Evolutionary conservation across 2,113 vertebrate species (phyloP), one percentile per base, ranked within the genome.

Genomic region (Harpagus bidentatus): DNA sequence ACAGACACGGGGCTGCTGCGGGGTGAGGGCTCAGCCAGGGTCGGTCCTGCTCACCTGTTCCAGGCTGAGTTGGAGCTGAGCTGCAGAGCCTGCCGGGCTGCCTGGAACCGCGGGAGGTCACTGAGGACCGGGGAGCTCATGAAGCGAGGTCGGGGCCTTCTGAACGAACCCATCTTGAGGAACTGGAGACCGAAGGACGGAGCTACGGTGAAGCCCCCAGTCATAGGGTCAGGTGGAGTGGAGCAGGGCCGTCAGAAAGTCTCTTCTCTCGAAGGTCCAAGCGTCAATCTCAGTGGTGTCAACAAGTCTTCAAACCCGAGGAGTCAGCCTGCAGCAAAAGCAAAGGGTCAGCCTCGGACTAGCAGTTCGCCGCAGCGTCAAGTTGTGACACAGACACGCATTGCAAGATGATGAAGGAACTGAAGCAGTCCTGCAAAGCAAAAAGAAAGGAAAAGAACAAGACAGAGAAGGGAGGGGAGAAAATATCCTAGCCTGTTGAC

Each of bases 111-210:
- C 2, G 99, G 99, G 58, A 99, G 98, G 82, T 99, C 99, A 3
- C 99, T 99, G 92, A 99, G 98, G 29, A 99, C 99, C 0, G 99
- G 99, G 25, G 99, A 99, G 96, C 99, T 99, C 99, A 99, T 99
- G 95, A 99, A 99, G 29, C 99, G 99, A 1, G 99, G 98, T 4
- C 98, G 95, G 1, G 98, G 98, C 77, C 98, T 96, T 38, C 98
- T 93, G 95, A 98, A 98, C 0, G 98, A 98, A 86, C 98, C 98
- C 98, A 98, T 98, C 95, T 94, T 98, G 88, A 92, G 96, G 67
- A 96, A 87, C 62, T 98, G 98, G 3, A 88, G 65, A 15, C 82
- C 95, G 11, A 97, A 92, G 85, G 93, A 88, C 2, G 88, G 90
- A 83, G 81, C 63, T 72, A 95, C 7, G 3, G 95, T 65, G 16